phyloP scores from a whole-genome alignment of 2,797 vertebrate genomes.

The Heteromormyrus szaboi region DNA sequence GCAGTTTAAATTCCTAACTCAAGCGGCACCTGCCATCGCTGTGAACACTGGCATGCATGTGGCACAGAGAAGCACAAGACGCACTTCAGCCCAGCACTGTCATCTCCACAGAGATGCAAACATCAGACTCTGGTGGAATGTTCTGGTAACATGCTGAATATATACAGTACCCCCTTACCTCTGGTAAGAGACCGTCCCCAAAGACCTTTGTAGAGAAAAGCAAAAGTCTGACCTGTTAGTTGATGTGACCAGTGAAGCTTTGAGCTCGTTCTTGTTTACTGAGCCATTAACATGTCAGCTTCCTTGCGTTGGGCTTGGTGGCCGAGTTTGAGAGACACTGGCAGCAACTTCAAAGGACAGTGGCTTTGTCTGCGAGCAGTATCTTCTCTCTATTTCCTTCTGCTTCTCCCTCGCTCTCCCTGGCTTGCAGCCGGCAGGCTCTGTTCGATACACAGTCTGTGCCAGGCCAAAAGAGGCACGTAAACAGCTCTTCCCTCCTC shows the following conservation, averaged over 20 bases:
- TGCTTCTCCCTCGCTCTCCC: not conserved
- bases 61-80: not conserved
- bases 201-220: not conserved
- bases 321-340: not conserved
- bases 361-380: not conserved
- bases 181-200: not conserved
- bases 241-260: slow-evolving; percentile 22
- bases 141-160: not conserved
- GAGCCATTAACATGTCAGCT: slow-evolving; percentile 26
- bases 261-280: not conserved
- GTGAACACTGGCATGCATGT: not conserved
- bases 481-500: slow-evolving; percentile 48
- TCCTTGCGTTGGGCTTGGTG: not conserved
- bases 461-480: slow-evolving; percentile 37
- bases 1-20: not conserved
- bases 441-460: slow-evolving; percentile 41
- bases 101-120: not conserved
- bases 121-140: not conserved
- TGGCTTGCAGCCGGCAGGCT: slow-evolving; percentile 13
- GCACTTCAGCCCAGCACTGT: not conserved
- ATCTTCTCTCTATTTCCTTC: slow-evolving; percentile 3
- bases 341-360: not conserved
- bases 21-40: not conserved
- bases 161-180: not conserved
- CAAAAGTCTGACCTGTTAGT: slow-evolving; percentile 39